These are phyloP conservation scores for Mionectes macconnelli DNA, from an alignment of 2,113 vertebrate species.

Conservation along the genomic window DNA sequence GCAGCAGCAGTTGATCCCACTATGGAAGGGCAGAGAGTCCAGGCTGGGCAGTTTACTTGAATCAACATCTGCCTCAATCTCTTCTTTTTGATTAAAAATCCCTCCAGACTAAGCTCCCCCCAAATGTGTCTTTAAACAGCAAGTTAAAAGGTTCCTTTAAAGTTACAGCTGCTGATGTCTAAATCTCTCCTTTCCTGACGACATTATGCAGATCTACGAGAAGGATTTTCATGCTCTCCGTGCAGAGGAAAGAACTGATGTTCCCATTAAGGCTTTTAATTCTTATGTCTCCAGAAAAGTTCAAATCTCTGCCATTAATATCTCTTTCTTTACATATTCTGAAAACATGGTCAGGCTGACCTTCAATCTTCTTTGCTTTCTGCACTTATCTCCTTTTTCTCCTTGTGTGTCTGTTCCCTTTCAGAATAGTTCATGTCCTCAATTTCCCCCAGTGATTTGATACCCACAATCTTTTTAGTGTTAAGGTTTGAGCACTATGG, in stretches of 20 bases:
- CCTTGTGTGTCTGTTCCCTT: background rate
- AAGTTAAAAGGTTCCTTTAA: background rate
- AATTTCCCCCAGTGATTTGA: background rate
- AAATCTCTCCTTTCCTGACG: background rate
- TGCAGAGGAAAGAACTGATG: background rate
- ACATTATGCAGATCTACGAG: background rate
- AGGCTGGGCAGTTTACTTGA: background rate
- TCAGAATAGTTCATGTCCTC: background rate
- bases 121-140: background rate
- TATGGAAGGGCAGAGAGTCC: background rate
- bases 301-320: conserved; percentile 5
- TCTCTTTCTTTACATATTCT: background rate
- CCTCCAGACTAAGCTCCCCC: background rate
- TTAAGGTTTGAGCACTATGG: background rate
- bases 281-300: conserved; percentile 5
- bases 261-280: conserved; percentile 45
- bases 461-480: background rate
- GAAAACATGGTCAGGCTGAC: conserved; percentile 15
- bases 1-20: background rate
- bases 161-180: background rate
- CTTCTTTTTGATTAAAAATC: conserved; percentile 6
- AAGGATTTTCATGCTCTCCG: background rate
- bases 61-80: background rate
- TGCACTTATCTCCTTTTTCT: background rate
- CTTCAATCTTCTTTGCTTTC: conserved; percentile 23